Conservation (phyloP, 2,888 invertebrate species). For the Nipponacmea schrenckii region DNA sequence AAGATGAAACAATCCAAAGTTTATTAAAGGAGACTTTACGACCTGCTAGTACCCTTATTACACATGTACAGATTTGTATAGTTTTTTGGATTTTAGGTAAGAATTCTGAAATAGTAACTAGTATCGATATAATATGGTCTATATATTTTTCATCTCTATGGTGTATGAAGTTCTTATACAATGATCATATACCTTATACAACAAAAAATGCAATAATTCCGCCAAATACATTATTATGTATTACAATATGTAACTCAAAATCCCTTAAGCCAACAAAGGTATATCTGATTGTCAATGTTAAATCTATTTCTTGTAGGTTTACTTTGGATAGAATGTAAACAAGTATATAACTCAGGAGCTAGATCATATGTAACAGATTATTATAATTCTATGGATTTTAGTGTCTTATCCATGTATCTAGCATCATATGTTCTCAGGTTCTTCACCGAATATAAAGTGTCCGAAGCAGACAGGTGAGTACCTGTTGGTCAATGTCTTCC, state of each 20-base stretch:
- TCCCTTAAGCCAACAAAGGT: too few relatives aligned
- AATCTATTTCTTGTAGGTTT: constrained; percentile 53
- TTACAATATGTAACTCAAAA: too few relatives aligned
- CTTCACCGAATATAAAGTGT: constrained; percentile 65
- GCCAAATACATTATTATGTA: not conserved
- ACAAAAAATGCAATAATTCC: not conserved
- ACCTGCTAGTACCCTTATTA: constrained; percentile 66
- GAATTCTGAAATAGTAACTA: constrained; percentile 18
- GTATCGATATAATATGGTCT: not conserved
- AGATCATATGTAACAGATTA: constrained; percentile 65
- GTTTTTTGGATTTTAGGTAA: constrained; percentile 68
- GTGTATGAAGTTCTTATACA: too few relatives aligned
- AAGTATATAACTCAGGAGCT: constrained; percentile 65
- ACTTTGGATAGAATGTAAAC: constrained; percentile 68
- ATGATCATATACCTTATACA: too few relatives aligned
- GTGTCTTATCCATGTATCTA: constrained; percentile 66
- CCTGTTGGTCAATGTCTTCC: not conserved
- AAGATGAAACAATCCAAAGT: constrained; percentile 59
- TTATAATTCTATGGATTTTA: constrained; percentile 67
- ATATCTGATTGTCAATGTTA: not conserved
- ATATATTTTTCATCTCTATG: too few relatives aligned
- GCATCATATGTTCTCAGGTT: constrained; percentile 67
- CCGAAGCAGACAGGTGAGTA: constrained; percentile 60
- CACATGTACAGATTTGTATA: constrained; percentile 67
- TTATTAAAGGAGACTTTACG: constrained; percentile 62